Evolutionary conservation across 2,888 invertebrate species (phyloP), one percentile per base, ranked within the genome.

Genomic region (Odontomyia ornata): DNA sequence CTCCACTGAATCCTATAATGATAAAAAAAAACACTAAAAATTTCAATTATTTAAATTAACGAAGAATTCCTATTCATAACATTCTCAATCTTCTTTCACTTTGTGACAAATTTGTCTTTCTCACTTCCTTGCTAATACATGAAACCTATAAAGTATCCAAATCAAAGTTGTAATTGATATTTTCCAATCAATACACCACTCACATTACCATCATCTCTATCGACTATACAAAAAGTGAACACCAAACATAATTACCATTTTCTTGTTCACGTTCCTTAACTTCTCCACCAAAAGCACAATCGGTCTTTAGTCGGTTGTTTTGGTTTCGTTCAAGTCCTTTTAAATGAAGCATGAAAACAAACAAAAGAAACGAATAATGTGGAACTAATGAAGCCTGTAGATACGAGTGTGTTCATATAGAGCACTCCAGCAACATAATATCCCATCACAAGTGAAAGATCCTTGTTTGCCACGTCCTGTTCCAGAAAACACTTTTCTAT

Each of bases 311-410:
- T 28, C 62, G n/a, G 52, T n/a, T n/a, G 52, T 18, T 2, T 52
- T 15, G 52, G 52, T 52, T 18, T 52, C 52, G n/a, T 18, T 52
- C 52, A 52, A 60, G 57, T 25, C 25, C 57, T 60, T 25, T 23
- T 25, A 18, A 60, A 25, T 60, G 57, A 60, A 60, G 23, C 57
- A 60, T 60, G 57, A 60, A 60, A 60, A 60, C 57, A 60, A 60
- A 60, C 25, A 60, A 60, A 60, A 60, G 57, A 13, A 25, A 21
- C 23, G 57, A 18, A 60, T 60, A 60, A 60, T 25, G 57, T 60
- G 57, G 13, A 60, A 60, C 57, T 60, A 60, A 60, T 60, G 25
- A 60, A 60, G 57, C 57, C 25, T 23, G 57, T 25, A 25, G 4
- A n/a, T n/a, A 56, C 56, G 18, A n/a, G 25, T 11, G 23, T 60